Evolutionary conservation across 1,140 invertebrate genomes (phyloP).

Genomic region (Drosophila seguyi): DNA sequence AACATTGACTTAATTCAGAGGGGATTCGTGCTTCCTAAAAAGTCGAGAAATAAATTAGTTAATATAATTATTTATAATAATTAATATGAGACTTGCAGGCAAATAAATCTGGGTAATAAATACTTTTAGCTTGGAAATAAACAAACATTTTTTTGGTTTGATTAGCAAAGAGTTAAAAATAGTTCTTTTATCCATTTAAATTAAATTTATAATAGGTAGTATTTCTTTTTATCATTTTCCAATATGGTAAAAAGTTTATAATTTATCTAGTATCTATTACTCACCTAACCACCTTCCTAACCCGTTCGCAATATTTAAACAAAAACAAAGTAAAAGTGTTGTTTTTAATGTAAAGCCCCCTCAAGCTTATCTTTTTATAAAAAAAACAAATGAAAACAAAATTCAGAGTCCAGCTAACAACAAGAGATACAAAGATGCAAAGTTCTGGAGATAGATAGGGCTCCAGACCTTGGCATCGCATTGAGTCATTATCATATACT

Average conservation of each 20-base stretch:
- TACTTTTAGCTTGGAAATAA: too few relatives aligned
- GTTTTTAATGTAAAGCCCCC: not conserved
- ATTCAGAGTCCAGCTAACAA: not conserved
- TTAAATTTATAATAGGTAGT: too few relatives aligned
- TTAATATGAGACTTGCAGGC: too few relatives aligned
- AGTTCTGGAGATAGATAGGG: constrained; percentile 2
- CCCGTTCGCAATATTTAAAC: not conserved
- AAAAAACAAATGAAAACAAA: constrained; percentile 17
- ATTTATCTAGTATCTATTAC: not conserved
- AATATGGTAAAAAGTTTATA: not conserved
- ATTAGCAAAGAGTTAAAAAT: not conserved
- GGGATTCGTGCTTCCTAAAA: too few relatives aligned
- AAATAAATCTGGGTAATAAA: too few relatives aligned
- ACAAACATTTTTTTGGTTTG: too few relatives aligned
- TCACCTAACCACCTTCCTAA: not conserved
- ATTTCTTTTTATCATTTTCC: not conserved
- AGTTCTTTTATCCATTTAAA: not conserved
- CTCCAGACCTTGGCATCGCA: constrained; percentile 10
- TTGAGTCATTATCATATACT: constrained; percentile 22
- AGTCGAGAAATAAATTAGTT: not conserved
- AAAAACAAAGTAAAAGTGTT: not conserved
- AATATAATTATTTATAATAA: not conserved
- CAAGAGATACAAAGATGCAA: constrained; percentile 19
- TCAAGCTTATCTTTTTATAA: not conserved
- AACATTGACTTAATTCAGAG: not conserved